Conservation (phyloP, 2,888 invertebrate species). For the Drosophila limbata region DNA sequence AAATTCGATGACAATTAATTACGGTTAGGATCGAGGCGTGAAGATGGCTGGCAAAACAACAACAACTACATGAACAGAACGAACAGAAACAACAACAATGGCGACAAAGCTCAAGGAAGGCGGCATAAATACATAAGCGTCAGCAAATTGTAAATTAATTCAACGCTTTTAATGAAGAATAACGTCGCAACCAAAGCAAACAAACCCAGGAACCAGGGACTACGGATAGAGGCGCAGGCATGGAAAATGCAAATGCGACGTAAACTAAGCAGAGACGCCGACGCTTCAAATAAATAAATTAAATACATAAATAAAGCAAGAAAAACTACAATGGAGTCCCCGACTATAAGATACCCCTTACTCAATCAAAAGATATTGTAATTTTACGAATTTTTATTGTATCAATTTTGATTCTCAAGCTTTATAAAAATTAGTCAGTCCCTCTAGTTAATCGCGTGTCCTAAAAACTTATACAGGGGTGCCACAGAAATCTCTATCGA, state of each 20-base stretch:
- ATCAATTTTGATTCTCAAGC: no score
- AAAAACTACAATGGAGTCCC: neutral
- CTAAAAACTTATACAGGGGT: no score
- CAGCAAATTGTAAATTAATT: slow-evolving; percentile 81
- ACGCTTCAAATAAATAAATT: slow-evolving; percentile 78
- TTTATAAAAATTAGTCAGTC: no score
- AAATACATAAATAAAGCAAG: slow-evolving; percentile 75
- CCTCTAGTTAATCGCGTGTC: no score
- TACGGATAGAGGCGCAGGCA: slow-evolving; percentile 10
- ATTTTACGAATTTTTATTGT: neutral
- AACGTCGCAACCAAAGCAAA: slow-evolving; percentile 63
- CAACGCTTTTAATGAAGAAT: slow-evolving; percentile 79
- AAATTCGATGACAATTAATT: slow-evolving; percentile 81
- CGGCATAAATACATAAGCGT: slow-evolving; percentile 75
- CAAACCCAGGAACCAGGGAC: slow-evolving; percentile 26
- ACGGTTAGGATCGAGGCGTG: slow-evolving; percentile 76
- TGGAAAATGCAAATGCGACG: slow-evolving; percentile 68
- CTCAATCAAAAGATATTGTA: no score
- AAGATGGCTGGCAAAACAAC: slow-evolving; percentile 56
- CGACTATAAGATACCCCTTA: neutral
- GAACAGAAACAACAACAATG: slow-evolving; percentile 19
- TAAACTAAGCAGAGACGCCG: slow-evolving; percentile 59
- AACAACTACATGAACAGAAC: slow-evolving; percentile 11
- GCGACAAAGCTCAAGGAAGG: slow-evolving; percentile 25
- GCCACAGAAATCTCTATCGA: no score